Percentiles rank a stretch among this genome's conserved stretches.
phyloP scores from a whole-genome alignment of 2,113 vertebrate species.

The Epinephelus cyanopodus region DNA sequence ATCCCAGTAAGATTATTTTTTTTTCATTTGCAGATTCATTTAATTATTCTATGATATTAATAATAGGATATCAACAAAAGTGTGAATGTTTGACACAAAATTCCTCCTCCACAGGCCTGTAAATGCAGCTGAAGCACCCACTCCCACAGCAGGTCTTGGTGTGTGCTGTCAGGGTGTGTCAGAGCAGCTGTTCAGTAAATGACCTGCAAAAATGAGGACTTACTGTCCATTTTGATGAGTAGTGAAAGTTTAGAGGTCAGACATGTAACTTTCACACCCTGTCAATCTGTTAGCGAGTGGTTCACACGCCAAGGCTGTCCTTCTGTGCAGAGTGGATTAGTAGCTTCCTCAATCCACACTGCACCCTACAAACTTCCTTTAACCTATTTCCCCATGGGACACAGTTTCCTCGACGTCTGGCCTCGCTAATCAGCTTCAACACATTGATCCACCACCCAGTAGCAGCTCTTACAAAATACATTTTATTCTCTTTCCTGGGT shows the following conservation, averaged over 20 bases:
- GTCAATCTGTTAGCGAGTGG: conserved; percentile 49
- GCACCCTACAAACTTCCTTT: conserved; percentile 63
- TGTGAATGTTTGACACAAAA: background rate
- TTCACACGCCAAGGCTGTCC: conserved; percentile 33
- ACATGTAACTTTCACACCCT: conserved; percentile 54
- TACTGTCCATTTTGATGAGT: conserved; percentile 2
- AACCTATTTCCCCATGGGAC: conserved; percentile 54
- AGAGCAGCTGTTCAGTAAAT: background rate
- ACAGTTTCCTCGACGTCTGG: conserved; percentile 35
- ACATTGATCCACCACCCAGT: conserved; percentile 11
- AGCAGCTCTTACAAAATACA: conserved; percentile 5
- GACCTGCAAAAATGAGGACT: conserved; percentile 7
- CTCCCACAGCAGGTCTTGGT: conserved; percentile 27
- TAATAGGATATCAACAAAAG: background rate
- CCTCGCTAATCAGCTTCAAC: conserved; percentile 15
- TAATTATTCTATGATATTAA: background rate
- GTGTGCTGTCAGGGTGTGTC: conserved; percentile 51
- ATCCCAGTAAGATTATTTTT: background rate
- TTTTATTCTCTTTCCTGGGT: background rate
- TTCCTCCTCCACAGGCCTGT: background rate
- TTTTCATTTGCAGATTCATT: background rate
- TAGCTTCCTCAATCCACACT: conserved; percentile 68
- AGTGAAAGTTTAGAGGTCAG: conserved; percentile 40
- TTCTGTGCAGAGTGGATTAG: conserved; percentile 50
- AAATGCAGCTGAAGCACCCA: conserved; percentile 21